phyloP scores from a whole-genome alignment of 2,888 invertebrate species.

The Agrilus biguttatus region DNA sequence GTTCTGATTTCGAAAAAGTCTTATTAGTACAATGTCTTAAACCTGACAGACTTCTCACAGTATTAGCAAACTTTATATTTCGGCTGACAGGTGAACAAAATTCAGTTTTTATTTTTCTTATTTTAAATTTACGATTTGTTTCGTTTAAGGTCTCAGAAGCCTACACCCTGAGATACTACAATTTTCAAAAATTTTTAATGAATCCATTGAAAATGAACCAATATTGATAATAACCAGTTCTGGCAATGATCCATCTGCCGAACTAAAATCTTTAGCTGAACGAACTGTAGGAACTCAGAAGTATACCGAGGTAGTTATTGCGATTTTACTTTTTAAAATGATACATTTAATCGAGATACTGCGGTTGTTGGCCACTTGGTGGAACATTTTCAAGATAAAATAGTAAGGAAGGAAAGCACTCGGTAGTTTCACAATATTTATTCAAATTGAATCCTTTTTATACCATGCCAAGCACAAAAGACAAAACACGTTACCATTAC shows the following conservation, averaged over 20 bases:
- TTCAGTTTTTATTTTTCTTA: constrained; percentile 6
- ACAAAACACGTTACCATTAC: no score
- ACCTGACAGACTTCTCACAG: constrained; percentile 69
- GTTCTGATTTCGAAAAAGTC: constrained; percentile 68
- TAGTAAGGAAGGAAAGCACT: no score
- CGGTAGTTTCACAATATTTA: no score
- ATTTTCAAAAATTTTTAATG: constrained; percentile 36
- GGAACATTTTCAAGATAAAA: no score
- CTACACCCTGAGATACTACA: constrained; percentile 25
- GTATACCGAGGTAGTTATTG: constrained; percentile 39
- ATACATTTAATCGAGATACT: background rate
- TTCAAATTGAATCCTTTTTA: no score
- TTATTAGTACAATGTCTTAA: constrained; percentile 64
- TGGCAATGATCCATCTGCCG: constrained; percentile 82
- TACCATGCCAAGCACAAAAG: no score
- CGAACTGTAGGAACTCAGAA: constrained; percentile 31
- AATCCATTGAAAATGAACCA: constrained; percentile 48
- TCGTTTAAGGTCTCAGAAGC: constrained; percentile 13
- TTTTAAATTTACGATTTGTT: background rate
- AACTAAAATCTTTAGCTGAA: constrained; percentile 53
- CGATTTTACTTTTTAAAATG: background rate
- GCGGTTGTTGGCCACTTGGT: no score
- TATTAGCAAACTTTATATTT: constrained; percentile 58
- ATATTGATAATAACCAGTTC: constrained; percentile 74
- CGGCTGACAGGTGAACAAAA: constrained; percentile 40